Percentiles rank a stretch among this genome's conserved stretches.
phyloP scores from a whole-genome alignment of 2,797 vertebrate genomes.

The Notamacropus eugenii region DNA sequence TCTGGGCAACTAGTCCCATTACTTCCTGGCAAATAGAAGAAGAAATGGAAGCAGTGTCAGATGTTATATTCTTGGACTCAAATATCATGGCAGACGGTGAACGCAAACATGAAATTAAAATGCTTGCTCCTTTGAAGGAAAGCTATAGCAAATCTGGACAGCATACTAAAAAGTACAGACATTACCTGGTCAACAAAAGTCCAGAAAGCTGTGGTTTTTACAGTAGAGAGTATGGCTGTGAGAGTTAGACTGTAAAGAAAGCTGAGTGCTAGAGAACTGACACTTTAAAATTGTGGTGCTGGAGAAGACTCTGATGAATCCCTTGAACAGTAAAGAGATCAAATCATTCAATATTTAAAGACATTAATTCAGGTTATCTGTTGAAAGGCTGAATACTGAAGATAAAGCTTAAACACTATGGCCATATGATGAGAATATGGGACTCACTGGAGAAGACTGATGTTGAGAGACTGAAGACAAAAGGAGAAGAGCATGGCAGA shows the following conservation, averaged over 20 bases:
- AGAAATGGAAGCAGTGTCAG: neutral
- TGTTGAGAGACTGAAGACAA: too few species aligned
- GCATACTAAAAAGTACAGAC: neutral
- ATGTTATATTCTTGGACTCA: neutral
- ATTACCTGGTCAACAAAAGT: neutral
- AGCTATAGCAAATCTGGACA: too few species aligned
- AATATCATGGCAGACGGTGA: neutral
- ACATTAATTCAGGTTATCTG: neutral
- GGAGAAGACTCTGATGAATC: too few species aligned
- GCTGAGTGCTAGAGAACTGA: neutral
- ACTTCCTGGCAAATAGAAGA: too few species aligned
- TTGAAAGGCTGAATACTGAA: neutral
- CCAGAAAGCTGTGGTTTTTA: neutral
- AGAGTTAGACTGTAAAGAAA: neutral
- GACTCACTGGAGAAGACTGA: too few species aligned
- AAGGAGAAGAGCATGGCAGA: too few species aligned
- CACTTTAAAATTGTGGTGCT: neutral
- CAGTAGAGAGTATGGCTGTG: neutral
- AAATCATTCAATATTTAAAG: neutral
- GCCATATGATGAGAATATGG: too few species aligned
- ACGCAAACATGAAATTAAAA: neutral
- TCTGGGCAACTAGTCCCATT: neutral
- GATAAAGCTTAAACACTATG: neutral
- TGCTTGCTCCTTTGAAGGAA: too few species aligned
- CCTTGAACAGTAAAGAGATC: neutral